phyloP scores from a whole-genome alignment of 92 coral and sea anemone genomes.

The Diadumene lineata region DNA sequence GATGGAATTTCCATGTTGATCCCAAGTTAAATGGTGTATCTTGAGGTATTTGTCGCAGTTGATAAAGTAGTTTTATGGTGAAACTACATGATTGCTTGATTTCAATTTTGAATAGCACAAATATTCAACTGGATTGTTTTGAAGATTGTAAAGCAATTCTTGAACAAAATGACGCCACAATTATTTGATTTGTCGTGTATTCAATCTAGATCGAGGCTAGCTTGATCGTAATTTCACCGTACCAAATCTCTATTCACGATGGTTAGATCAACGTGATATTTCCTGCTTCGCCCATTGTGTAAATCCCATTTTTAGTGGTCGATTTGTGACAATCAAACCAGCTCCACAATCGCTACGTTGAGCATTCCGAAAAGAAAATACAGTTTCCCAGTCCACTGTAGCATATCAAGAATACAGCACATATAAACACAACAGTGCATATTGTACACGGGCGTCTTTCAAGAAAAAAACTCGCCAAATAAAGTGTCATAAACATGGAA shows the following conservation, averaged over 20 bases:
- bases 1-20: too few relatives aligned
- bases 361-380: slow-evolving; percentile 86
- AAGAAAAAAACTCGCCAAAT: slow-evolving; percentile 95
- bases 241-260: neutral
- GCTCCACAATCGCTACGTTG: slow-evolving; percentile 53
- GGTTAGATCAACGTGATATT: neutral
- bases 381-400: slow-evolving; percentile 99
- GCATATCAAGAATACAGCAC: slow-evolving; percentile 92
- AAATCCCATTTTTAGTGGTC: neutral
- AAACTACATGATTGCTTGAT: too few relatives aligned
- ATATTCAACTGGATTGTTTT: too few relatives aligned
- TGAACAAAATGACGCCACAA: neutral
- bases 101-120: too few relatives aligned
- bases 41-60: too few relatives aligned
- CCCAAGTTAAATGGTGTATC: too few relatives aligned
- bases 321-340: too few relatives aligned
- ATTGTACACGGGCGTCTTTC: slow-evolving; percentile 99
- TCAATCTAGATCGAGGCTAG: neutral
- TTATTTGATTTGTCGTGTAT: neutral
- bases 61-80: too few relatives aligned
- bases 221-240: neutral
- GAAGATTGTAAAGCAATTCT: neutral
- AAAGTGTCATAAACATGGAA: slow-evolving; percentile 99
- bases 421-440: slow-evolving; percentile 94
- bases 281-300: neutral